These are phyloP conservation scores for Diabrotica balteata DNA, from an alignment of 2,888 invertebrate species.

Conservation along the genomic window DNA sequence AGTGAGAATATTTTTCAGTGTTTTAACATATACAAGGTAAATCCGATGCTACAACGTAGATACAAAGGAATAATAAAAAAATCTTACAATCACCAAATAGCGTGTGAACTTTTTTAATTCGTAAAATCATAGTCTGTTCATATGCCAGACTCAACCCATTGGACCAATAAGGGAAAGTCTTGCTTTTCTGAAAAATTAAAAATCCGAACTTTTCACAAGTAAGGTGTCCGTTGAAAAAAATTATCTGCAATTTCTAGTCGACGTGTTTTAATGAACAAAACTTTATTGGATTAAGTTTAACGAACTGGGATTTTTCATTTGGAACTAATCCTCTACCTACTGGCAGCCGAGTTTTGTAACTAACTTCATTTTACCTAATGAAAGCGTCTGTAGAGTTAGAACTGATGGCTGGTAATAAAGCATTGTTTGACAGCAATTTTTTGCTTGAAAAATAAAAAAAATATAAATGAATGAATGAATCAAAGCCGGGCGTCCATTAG, in stretches of 20 bases:
- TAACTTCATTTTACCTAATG: slow-evolving; percentile 24
- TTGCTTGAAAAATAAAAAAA: slow-evolving; percentile 3
- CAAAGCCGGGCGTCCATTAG: slow-evolving; percentile 27
- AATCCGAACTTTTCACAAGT: not conserved
- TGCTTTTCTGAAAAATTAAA: not conserved
- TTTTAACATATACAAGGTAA: no score
- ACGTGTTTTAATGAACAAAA: slow-evolving; percentile 1
- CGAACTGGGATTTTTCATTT: slow-evolving; percentile 21
- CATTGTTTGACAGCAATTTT: slow-evolving; percentile 25
- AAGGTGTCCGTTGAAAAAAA: no score
- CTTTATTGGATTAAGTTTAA: slow-evolving; percentile 6
- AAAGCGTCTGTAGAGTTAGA: slow-evolving; percentile 14
- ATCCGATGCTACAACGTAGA: no score
- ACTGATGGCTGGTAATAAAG: slow-evolving; percentile 18
- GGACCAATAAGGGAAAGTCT: no score
- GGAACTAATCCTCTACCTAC: slow-evolving; percentile 17
- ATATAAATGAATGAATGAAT: slow-evolving; percentile 9
- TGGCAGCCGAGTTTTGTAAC: slow-evolving; percentile 5
- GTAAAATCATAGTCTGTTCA: no score
- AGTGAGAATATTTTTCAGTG: no score
- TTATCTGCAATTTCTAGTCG: no score
- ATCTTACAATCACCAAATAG: no score
- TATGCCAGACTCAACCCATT: no score
- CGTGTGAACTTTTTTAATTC: no score
- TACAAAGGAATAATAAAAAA: no score